Evolutionary conservation across 2,113 vertebrate species (phyloP), one percentile per base, ranked within the genome.

Genomic region (Labeo catla): DNA sequence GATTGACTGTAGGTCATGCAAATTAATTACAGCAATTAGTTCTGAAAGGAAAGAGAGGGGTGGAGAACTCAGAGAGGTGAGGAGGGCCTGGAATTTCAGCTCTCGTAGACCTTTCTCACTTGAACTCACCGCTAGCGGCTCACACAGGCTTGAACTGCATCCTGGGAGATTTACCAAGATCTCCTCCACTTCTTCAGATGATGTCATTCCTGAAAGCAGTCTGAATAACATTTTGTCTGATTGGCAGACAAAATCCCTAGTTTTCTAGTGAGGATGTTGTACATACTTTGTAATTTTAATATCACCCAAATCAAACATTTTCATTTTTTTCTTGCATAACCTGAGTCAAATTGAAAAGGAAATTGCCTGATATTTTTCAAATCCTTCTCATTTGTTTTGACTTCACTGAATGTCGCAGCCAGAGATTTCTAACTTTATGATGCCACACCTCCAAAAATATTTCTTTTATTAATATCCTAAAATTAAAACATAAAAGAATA

Each of bases 11-110:
- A 88, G 89, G 89, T 90, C 86, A 90, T 89, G 87, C 89, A 89
- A 92, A 91, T 92, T 91, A 92, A 92, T 92, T 90, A 90, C 90
- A 84, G 90, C 85, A 90, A 92, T 91, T 92, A 90, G 87, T 80
- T 85, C 76, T 90, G 85, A 90, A 89, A 85, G 73, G 68, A 81
- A 84, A 86, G 83, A 84, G 83, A 61, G 78, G 81, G 84, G 13
- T 66, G 73, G 76, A 86, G 86, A 79, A 80, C 85, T 47, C 57
- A 16, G 54, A 86, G 79, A 81, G 83, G 59, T 81, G 70, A 81
- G 36, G 13, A 81, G 61, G 63, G 78, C 73, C 63, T 43, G 43
- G 65, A 77, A 36, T 81, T 86, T 57, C 52, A 74, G 81, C 70
- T 87, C 70, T 43, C 12, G 4, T 45, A 61, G 66, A 87, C 80